Base-by-base conservation (phyloP, 2,113 vertebrate species). In the Ageneiosus marmoratus region DNA sequence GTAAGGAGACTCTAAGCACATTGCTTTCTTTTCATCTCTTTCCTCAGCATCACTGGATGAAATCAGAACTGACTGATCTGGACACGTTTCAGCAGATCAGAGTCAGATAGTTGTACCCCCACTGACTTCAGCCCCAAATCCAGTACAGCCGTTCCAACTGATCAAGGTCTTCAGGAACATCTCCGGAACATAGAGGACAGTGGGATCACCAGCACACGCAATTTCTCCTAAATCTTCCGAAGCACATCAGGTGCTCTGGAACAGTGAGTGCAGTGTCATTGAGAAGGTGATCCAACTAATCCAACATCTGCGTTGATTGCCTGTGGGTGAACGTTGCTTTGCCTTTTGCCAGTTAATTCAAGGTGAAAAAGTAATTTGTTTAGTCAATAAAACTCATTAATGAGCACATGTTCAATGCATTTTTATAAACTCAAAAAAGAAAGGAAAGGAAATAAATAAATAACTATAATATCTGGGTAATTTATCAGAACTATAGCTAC, bases 131-230 rank as follows among this genome's bases (percentile, higher is more conserved):
- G 50, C 8, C 37, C 63, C 65, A 50, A 63, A 79, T 50, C 34
- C 69, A 27, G 44, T 15, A 37, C n/a, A 15, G 41, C 22, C 29
- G 34, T 1, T 41, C 46, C 74, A 69, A 34, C 72, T 65, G 18
- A 77, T 77, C 75, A 60, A 78, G 75, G 34, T 83, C n/a, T 83
- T 70, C 37, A 12, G 46, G n/a, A 83, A 65, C 58, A 22, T 69
- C 9, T 32, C 24, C 22, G 13, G 63, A 82, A 73, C n/a, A n/a
- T 51, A 27, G 29, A 69, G 48, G 29, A 51, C 46, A 58, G 51
- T 34, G 15, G 51, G 22, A 81, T 41, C 22, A 73, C 18, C 6
- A 32, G 37, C 32, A 18, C 58, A 51, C 4, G 22, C 62, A 18
- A 46, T 58, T 78, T 62, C 27, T 34, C 50, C 9, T 1, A 34